These are phyloP conservation scores for Myripristis murdjan DNA, from an alignment of 2,797 vertebrate species.

Conservation along the genomic window DNA sequence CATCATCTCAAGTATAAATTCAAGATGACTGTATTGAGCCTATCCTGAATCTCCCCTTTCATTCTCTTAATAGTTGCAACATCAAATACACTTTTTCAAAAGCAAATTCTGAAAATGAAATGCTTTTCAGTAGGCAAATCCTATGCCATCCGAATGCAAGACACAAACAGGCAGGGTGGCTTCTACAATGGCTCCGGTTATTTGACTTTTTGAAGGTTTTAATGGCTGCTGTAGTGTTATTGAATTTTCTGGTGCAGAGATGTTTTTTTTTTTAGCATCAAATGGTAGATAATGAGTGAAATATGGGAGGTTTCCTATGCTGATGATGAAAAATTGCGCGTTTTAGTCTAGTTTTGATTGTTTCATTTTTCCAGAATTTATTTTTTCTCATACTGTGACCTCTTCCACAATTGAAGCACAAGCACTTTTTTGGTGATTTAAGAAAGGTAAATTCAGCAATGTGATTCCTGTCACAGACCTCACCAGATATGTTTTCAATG, in stretches of 20 bases:
- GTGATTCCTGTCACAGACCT: background rate
- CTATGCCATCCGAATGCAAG: background rate
- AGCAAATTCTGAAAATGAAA: no score
- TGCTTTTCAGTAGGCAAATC: no score
- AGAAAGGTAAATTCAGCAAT: conserved; percentile 1
- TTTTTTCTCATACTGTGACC: conserved; percentile 33
- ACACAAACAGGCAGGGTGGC: background rate
- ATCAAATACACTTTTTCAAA: background rate
- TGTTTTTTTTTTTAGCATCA: no score
- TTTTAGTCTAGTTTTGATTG: background rate
- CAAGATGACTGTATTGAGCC: no score
- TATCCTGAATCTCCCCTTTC: background rate
- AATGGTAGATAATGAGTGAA: no score
- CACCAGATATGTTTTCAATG: background rate
- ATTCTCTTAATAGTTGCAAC: background rate
- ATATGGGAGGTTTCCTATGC: no score
- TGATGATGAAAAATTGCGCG: background rate
- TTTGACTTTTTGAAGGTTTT: no score
- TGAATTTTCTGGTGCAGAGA: no score
- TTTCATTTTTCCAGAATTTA: background rate
- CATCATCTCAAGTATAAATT: background rate
- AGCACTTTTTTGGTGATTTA: conserved; percentile 58
- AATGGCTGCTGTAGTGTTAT: no score
- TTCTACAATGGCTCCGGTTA: background rate
- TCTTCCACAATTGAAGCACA: conserved; percentile 48